These are phyloP conservation scores for Thunnus maccoyii DNA, from an alignment of 2,113 vertebrate species.

Conservation along the genomic window DNA sequence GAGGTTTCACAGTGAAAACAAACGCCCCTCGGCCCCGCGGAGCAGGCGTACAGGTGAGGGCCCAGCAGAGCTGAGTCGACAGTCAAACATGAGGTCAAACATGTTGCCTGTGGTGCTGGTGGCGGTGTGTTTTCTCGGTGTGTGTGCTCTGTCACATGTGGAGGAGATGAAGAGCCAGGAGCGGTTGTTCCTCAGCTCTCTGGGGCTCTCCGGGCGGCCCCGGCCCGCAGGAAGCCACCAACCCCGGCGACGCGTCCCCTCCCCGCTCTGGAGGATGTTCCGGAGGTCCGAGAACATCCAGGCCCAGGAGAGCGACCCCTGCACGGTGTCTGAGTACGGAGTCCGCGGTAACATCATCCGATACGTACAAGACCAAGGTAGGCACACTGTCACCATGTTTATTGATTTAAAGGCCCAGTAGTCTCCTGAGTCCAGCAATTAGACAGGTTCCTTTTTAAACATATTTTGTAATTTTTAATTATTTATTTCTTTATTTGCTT, in stretches of 20 bases:
- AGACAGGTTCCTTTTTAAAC: too few relatives aligned
- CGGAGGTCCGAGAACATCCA: slow-evolving; percentile 49
- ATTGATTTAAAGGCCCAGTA: too few relatives aligned
- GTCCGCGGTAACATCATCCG: slow-evolving; percentile 93
- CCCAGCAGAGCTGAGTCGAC: not conserved
- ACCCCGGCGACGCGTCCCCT: slow-evolving; percentile 80
- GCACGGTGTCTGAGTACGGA: slow-evolving; percentile 89
- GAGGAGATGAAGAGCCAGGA: slow-evolving; percentile 77
- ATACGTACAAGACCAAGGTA: slow-evolving; percentile 90
- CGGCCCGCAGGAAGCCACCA: slow-evolving; percentile 48
- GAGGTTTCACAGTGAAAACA: not conserved
- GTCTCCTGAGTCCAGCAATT: too few relatives aligned
- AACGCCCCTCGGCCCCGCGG: not conserved
- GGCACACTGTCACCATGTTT: too few relatives aligned
- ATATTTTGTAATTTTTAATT: too few relatives aligned
- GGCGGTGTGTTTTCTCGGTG: slow-evolving; percentile 1
- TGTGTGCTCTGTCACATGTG: not conserved
- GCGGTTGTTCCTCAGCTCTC: slow-evolving; percentile 75
- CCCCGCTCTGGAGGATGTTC: slow-evolving; percentile 91
- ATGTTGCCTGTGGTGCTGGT: slow-evolving; percentile 16
- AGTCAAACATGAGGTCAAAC: not conserved
- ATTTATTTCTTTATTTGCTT: too few relatives aligned
- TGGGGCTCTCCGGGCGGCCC: slow-evolving; percentile 85
- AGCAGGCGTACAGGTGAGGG: not conserved
- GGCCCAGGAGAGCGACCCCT: slow-evolving; percentile 71